Base-by-base conservation (phyloP, 2,888 invertebrate species). In the Abrostola tripartita region DNA sequence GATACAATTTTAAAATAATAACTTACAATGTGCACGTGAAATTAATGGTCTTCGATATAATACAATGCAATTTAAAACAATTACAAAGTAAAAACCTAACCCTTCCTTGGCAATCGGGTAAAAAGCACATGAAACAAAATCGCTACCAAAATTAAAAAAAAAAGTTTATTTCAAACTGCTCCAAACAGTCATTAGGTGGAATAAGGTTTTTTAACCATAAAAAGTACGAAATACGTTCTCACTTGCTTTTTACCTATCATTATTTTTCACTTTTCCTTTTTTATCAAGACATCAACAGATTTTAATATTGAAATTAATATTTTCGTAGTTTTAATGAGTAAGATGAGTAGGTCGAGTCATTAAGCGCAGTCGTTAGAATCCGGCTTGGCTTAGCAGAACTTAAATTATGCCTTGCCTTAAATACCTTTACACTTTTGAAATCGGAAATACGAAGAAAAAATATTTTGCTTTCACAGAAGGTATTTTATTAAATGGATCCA, bases 291-390 rank as follows among this genome's bases (percentile, higher is more conserved):
- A 37, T 37, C n/a, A 35, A n/a, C n/a, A n/a, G 37, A 37, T 47
- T 14, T 54, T 53, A 52, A 55, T 64, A 61, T 42, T 64, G 35
- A 52, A 65, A 65, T 66, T 49, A 52, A 50, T 64, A 70, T 76
- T 70, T 71, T 54, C 55, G 52, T 65, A 66, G 41, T 74, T 67
- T 79, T 77, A 79, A 79, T 77, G 71, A 74, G 69, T 57, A 74
- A 71, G 52, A 68, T 53, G 69, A 79, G 71, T 58, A 68, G 44
- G 56, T 47, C 52, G 54, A 37, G 52, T 71, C 64, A 65, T 69
- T 77, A 71, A 65, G 37, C 37, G 52, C 37, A 40, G 56, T 77
- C 64, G 44, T 69, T 71, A 78, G 70, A 77, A 69, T 53, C 24
- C 41, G 36, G 52, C 24, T 52, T 42, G 50, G 36, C 36, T 51